Evolutionary conservation across 1,140 invertebrate species (phyloP).

Genomic region (Reticulitermes speratus): DNA sequence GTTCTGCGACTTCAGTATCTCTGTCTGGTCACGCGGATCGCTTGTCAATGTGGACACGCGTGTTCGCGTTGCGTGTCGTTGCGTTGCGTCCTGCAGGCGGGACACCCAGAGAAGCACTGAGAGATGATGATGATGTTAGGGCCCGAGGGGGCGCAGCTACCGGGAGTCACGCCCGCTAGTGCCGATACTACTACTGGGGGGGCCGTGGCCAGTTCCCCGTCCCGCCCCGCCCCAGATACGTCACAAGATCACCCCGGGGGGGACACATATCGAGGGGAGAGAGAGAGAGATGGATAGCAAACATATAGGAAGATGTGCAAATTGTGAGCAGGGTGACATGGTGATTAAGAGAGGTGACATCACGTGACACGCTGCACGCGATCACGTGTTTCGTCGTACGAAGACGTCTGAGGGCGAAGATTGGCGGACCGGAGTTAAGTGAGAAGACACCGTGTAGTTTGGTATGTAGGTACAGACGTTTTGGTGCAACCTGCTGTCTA

Average conservation of each 20-base stretch:
- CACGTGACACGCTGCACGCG: no score
- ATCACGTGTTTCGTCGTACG: no score
- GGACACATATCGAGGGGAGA: not conserved
- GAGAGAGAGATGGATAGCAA: not conserved
- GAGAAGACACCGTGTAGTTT: no score
- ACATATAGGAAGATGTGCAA: not conserved
- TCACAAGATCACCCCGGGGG: not conserved
- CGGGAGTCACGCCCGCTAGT: not conserved
- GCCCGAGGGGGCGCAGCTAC: slow-evolving; percentile 13
- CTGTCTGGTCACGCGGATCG: not conserved
- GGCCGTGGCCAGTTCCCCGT: not conserved
- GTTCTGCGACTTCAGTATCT: not conserved
- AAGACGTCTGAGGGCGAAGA: no score
- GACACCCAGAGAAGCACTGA: not conserved
- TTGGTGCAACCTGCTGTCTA: no score
- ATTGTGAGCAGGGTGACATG: not conserved
- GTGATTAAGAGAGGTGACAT: no score
- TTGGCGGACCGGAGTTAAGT: no score
- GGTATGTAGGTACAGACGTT: no score
- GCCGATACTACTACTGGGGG: not conserved
- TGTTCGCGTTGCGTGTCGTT: not conserved
- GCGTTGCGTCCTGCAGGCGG: not conserved
- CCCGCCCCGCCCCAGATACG: not conserved
- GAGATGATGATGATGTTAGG: not conserved
- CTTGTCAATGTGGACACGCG: not conserved